Base-by-base conservation (phyloP, 2,113 vertebrate genomes). In the Phodopus roborovskii region DNA sequence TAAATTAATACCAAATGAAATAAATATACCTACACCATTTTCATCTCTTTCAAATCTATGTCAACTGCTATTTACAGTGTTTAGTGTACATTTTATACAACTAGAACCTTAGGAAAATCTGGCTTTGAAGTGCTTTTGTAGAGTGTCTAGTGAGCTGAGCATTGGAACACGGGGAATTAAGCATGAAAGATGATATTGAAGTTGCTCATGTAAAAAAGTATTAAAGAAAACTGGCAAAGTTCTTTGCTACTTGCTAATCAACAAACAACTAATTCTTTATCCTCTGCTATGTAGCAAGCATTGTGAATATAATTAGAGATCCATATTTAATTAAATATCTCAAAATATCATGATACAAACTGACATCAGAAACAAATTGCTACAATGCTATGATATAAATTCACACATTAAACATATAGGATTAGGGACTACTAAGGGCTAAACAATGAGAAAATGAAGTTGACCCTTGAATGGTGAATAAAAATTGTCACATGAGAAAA, bases 1-100 rank as follows among this genome's bases (percentile, higher is more conserved):
- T 92, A n/a, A 88, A 94, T 42, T 87, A 85, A 68, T 88, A 20
- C 4, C n/a, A 53, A 79, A 66, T 68, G 30, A 94, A 85, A 82
- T 77, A 92, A 82, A 70, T 89, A 81, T 7, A 85, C 39, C 56
- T 85, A 39, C 36, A 30, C 75, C 36, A 83, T 64, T 88, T 84
- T 74, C 15, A 48, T 68, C 16, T 30, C 56, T 30, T 94, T 85
- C n/a, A 92, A 48, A 87, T 74, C 79, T 7, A 28, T 94, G 30
- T 30, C 82, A 30, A 66, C 48, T 19, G 70, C 90, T 64, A 53
- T 77, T 92, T 91, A 71, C 17, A 85, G 16, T 88, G 20, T 92
- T 95, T 78, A 94, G 85, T 75, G 26, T 50, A 17, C 17, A 42
- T 33, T 70, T 22, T 62, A 12, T 33, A 26, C 78, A 64, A 10